Evolutionary conservation across 1,140 invertebrate species (phyloP).

Genomic region (Centruroides vittatus): DNA sequence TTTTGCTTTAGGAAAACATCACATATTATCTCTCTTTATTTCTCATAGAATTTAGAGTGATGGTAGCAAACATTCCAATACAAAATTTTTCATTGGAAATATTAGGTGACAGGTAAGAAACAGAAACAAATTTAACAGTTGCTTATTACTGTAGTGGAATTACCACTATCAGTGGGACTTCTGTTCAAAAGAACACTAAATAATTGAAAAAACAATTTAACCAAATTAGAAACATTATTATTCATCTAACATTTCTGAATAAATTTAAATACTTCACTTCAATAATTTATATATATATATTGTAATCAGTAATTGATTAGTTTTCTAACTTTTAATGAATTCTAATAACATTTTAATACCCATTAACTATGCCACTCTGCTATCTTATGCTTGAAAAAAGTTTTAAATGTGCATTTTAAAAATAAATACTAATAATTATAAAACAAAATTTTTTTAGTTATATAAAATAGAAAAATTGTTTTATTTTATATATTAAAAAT

Average conservation of each 20-base stretch:
- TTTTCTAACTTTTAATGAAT: background rate
- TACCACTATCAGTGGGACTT: background rate
- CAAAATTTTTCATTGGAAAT: conserved; percentile 10
- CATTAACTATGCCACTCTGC: background rate
- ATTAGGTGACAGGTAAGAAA: conserved; percentile 13
- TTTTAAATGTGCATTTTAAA: background rate
- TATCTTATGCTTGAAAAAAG: background rate
- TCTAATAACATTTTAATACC: background rate
- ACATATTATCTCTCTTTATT: conserved; percentile 10
- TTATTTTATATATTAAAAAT: too few species aligned
- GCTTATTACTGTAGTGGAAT: background rate
- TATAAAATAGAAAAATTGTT: too few species aligned
- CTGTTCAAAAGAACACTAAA: background rate
- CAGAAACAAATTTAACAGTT: conserved; percentile 4
- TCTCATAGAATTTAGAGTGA: conserved; percentile 14
- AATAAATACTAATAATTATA: background rate
- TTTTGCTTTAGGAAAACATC: conserved; percentile 2
- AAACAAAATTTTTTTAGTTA: too few species aligned
- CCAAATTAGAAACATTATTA: background rate
- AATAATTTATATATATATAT: background rate
- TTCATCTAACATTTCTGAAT: background rate
- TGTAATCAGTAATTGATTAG: background rate
- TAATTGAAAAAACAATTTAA: background rate
- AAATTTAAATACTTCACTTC: background rate
- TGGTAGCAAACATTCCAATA: conserved; percentile 11